Percentiles rank a stretch among this genome's conserved stretches.
Conservation (phyloP, 1,140 invertebrate genomes). For the Atta texana region DNA sequence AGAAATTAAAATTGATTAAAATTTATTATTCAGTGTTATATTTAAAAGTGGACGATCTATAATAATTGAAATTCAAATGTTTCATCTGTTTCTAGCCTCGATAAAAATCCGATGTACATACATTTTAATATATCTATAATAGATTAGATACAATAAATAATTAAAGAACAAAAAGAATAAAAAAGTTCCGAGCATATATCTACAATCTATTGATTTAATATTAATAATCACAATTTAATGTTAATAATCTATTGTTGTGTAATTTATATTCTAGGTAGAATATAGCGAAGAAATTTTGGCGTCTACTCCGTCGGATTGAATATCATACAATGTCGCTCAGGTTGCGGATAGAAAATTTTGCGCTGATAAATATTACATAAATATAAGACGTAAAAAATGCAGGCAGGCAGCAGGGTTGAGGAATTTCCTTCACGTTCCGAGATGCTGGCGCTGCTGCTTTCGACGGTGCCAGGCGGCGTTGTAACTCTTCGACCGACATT, state of each 20-base stretch:
- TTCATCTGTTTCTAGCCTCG: too few species aligned
- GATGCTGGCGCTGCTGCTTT: slow-evolving; percentile 46
- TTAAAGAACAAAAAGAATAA: not conserved
- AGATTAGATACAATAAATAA: not conserved
- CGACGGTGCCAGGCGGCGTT: slow-evolving; percentile 56
- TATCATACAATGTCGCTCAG: slow-evolving; percentile 69
- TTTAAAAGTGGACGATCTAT: not conserved
- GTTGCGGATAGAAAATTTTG: slow-evolving; percentile 56
- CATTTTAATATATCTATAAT: not conserved
- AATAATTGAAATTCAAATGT: not conserved
- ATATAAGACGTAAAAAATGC: slow-evolving; percentile 59
- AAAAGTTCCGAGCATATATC: not conserved
- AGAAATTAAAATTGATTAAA: too few species aligned
- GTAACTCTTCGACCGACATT: slow-evolving; percentile 60
- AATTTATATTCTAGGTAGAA: not conserved
- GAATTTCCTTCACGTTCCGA: slow-evolving; percentile 49
- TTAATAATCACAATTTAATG: not conserved
- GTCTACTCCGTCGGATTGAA: not conserved
- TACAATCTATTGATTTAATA: not conserved
- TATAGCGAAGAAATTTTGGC: not conserved
- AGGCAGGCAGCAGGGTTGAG: slow-evolving; percentile 21
- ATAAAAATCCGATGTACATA: not conserved
- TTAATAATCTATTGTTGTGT: too few species aligned
- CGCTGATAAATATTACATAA: slow-evolving; percentile 58
- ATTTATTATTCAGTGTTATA: too few species aligned